Evolutionary conservation across 2,888 invertebrate species (phyloP).

Genomic region (Aporophyla nigra): DNA sequence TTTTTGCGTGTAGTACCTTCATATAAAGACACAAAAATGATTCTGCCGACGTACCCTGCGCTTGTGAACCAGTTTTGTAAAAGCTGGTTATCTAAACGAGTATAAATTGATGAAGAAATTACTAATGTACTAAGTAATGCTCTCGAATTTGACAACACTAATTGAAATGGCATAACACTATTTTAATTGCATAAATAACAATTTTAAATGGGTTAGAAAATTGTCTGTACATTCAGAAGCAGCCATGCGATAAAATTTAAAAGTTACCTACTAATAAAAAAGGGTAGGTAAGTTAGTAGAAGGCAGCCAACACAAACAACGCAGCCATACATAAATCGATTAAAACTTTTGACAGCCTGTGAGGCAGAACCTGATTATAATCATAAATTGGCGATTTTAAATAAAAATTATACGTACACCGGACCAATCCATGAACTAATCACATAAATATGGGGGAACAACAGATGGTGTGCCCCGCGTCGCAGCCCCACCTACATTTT

Average conservation of each 20-base stretch:
- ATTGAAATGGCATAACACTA: conserved; percentile 44
- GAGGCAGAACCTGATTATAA: conserved; percentile 78
- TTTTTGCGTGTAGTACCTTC: conserved; percentile 36
- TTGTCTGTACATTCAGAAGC: conserved; percentile 30
- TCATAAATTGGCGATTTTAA: conserved; percentile 87
- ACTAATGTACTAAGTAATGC: conserved; percentile 27
- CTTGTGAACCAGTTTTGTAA: conserved; percentile 40
- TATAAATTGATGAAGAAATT: conserved; percentile 57
- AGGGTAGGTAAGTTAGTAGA: conserved; percentile 34
- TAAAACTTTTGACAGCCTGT: conserved; percentile 67
- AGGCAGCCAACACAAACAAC: conserved; percentile 58
- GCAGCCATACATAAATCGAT: conserved; percentile 66
- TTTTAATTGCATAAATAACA: conserved; percentile 48
- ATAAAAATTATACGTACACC: conserved; percentile 82
- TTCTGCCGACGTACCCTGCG: conserved; percentile 7
- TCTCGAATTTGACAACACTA: conserved; percentile 43
- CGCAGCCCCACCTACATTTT: conserved; percentile 79
- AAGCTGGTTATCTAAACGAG: conserved; percentile 41
- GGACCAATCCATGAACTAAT: conserved; percentile 83
- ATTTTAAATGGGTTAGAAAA: conserved; percentile 41
- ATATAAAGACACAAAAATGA: conserved; percentile 34
- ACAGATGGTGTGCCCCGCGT: conserved; percentile 83
- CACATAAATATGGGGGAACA: conserved; percentile 87
- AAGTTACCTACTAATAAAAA: conserved; percentile 52
- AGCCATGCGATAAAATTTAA: conserved; percentile 40